phyloP scores from a whole-genome alignment of 2,113 vertebrate species.

The Callipepla squamata region DNA sequence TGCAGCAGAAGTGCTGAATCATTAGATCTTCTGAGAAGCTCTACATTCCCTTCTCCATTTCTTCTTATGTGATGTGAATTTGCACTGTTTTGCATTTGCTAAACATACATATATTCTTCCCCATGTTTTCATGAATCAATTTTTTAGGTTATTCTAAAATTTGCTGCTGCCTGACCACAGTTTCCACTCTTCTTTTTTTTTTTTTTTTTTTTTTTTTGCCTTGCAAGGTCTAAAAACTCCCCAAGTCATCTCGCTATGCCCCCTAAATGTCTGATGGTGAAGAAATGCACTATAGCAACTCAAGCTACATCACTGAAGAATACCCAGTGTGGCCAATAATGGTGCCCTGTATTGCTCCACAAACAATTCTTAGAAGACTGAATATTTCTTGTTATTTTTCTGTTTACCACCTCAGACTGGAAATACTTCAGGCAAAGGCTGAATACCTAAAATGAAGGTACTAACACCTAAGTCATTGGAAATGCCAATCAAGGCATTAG shows the following conservation, averaged over 20 bases:
- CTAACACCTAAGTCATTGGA: background rate
- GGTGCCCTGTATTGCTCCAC: background rate
- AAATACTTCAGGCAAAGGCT: background rate
- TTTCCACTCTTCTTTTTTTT: background rate
- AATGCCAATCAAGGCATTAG: background rate
- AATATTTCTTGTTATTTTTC: background rate
- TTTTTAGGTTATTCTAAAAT: background rate
- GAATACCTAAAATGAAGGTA: background rate
- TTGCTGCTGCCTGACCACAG: background rate
- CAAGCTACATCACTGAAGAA: background rate
- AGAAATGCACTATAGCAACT: background rate
- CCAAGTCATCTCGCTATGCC: background rate
- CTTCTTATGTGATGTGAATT: background rate
- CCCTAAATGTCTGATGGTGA: background rate
- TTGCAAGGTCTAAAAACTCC: background rate
- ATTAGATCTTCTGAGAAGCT: background rate
- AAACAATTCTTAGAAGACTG: background rate
- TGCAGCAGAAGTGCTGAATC: background rate
- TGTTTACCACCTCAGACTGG: background rate
- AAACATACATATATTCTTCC: background rate
- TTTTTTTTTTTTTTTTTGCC: background rate
- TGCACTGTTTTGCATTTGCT: background rate
- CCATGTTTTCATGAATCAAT: fast-evolving
- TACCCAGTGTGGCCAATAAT: background rate
- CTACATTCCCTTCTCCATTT: background rate